Conservation (phyloP, 1,140 invertebrate genomes). For the Drosophila takahashii region DNA sequence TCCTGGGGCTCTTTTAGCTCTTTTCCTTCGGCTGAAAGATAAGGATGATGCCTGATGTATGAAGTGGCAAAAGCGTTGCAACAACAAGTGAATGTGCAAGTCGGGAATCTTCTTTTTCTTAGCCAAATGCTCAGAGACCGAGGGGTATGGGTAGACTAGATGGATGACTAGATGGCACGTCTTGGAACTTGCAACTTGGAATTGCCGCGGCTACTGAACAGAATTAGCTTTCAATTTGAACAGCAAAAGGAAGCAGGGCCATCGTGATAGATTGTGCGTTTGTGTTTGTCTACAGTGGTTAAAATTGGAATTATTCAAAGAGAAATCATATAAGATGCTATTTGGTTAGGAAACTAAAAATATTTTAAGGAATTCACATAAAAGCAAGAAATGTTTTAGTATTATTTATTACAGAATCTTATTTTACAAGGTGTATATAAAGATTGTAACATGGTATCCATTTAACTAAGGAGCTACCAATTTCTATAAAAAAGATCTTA, state of each 20-base stretch:
- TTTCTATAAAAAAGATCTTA: too few species aligned
- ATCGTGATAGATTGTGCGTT: constrained; percentile 12
- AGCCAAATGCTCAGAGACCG: constrained; percentile 8
- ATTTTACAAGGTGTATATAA: too few species aligned
- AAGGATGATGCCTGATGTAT: constrained; percentile 57
- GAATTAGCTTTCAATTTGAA: constrained; percentile 63
- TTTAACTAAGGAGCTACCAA: too few species aligned
- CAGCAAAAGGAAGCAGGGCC: constrained; percentile 19
- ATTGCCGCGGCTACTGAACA: constrained; percentile 46
- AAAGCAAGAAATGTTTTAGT: too few species aligned
- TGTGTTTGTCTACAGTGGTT: constrained; percentile 23
- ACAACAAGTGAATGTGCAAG: constrained; percentile 58
- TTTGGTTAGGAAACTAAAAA: background rate
- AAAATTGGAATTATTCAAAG: background rate
- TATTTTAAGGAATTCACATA: too few species aligned
- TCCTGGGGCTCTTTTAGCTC: background rate
- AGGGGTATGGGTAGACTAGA: constrained; percentile 25
- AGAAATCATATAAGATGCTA: background rate
- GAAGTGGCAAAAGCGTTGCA: constrained; percentile 71
- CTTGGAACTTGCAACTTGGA: constrained; percentile 16
- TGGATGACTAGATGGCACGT: constrained; percentile 33
- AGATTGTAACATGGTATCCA: too few species aligned
- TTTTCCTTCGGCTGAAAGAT: constrained; percentile 14
- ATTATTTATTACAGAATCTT: too few species aligned
- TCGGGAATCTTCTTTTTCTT: constrained; percentile 15